A percentile compares a stretch with the other conserved stretches of the same genome.
Evolutionary conservation across 1,140 invertebrate genomes (phyloP).

Genomic region (Hirudo medicinalis): DNA sequence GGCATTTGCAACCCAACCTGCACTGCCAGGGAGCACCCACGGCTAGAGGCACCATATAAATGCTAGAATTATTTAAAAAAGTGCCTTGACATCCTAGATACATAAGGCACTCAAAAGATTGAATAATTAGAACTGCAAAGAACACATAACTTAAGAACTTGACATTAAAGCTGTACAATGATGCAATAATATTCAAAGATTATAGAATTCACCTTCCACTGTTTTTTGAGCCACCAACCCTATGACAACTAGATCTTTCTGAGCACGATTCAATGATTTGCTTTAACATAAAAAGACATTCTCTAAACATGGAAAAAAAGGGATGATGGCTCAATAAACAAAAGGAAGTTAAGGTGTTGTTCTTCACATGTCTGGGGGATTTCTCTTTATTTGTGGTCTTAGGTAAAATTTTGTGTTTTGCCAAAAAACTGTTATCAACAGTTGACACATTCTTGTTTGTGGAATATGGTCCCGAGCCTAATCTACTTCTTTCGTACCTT

Average conservation of each 20-base stretch:
- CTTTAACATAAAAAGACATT: conserved; percentile 87
- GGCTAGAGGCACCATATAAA: too few species aligned
- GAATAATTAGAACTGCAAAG: too few species aligned
- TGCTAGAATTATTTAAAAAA: too few species aligned
- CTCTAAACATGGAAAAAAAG: conserved; percentile 92
- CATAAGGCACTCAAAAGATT: too few species aligned
- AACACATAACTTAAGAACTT: too few species aligned
- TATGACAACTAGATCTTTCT: conserved; percentile 71
- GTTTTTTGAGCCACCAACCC: conserved; percentile 74
- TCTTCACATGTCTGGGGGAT: conserved; percentile 32
- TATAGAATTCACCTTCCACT: conserved; percentile 54
- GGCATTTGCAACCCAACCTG: too few species aligned
- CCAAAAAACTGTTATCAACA: conserved; percentile 12
- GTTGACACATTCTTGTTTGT: conserved; percentile 6
- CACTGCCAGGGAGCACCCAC: too few species aligned
- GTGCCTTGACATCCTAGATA: too few species aligned
- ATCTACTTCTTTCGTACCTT: conserved; percentile 22
- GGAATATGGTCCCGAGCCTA: conserved; percentile 3
- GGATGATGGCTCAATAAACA: conserved; percentile 98
- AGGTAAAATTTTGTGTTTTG: conserved; percentile 17
- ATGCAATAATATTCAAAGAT: neutral
- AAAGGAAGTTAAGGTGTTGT: conserved; percentile 78
- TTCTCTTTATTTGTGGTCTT: conserved; percentile 27
- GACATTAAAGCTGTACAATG: too few species aligned
- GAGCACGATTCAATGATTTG: conserved; percentile 91